A percentile compares a stretch with the other conserved stretches of the same genome.
Evolutionary conservation across 2,797 vertebrate genomes (phyloP).

Genomic region (Sebastes flavidus): DNA sequence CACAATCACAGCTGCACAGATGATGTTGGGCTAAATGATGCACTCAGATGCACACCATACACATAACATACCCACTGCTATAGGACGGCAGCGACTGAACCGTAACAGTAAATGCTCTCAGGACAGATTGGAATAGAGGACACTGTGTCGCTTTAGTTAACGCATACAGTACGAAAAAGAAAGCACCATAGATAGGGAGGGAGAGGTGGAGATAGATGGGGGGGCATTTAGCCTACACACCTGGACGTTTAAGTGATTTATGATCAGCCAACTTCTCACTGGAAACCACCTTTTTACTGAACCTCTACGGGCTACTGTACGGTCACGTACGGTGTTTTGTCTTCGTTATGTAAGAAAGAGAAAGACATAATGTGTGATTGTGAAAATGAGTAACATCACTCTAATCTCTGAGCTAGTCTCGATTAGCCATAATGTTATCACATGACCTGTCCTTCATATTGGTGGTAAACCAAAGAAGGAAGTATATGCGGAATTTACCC

Average conservation of each 20-base stretch:
- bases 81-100: not conserved
- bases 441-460: not conserved
- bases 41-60: not conserved
- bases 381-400: not conserved
- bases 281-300: not conserved
- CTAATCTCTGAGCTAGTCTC: not conserved
- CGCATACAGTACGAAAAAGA: not conserved
- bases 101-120: not conserved
- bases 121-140: not conserved
- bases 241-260: constrained; percentile 28
- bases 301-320: not conserved
- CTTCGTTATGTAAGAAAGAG: not conserved
- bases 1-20: not conserved
- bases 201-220: constrained; percentile 6
- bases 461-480: not conserved
- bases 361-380: not conserved
- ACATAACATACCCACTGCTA: not conserved
- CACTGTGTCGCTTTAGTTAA: not conserved
- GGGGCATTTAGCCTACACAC: constrained; percentile 22
- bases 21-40: not conserved
- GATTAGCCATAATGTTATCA: not conserved
- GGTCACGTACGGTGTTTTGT: not conserved
- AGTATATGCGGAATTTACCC: not conserved
- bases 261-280: not conserved
- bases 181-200: not conserved